Conservation (phyloP, 2,888 invertebrate species). For the Abrostola triplasia region DNA sequence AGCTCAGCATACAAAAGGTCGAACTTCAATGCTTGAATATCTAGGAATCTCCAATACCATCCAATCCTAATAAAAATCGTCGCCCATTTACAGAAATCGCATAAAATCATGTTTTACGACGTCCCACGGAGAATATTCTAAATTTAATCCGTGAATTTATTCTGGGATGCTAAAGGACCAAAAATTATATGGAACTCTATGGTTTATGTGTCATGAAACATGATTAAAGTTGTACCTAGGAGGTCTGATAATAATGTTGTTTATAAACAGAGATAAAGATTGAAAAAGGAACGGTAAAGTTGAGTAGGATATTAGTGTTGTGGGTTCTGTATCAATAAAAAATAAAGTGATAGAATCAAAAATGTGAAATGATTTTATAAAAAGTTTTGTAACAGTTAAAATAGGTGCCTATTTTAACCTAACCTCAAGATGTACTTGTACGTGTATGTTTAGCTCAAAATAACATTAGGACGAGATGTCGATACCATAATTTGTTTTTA, state of each 20-base stretch:
- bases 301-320: too few species aligned
- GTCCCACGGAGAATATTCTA: slow-evolving; percentile 59
- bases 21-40: slow-evolving; percentile 22
- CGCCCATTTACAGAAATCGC: slow-evolving; percentile 52
- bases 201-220: slow-evolving; percentile 62
- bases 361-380: too few species aligned
- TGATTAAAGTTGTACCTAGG: slow-evolving; percentile 56
- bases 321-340: too few species aligned
- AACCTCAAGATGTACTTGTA: too few species aligned
- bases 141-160: slow-evolving; percentile 54
- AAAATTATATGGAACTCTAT: slow-evolving; percentile 60
- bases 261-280: background rate
- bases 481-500: too few species aligned
- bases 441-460: too few species aligned
- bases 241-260: slow-evolving; percentile 1
- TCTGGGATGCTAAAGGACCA: slow-evolving; percentile 17
- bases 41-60: slow-evolving; percentile 52
- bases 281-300: too few species aligned
- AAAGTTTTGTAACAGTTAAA: too few species aligned
- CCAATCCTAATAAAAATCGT: slow-evolving; percentile 60
- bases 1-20: slow-evolving; percentile 5
- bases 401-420: too few species aligned
- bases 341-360: too few species aligned
- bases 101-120: slow-evolving; percentile 72
- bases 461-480: too few species aligned